Evolutionary conservation across 2,888 invertebrate species (phyloP).

Genomic region (Mythimna albipuncta): DNA sequence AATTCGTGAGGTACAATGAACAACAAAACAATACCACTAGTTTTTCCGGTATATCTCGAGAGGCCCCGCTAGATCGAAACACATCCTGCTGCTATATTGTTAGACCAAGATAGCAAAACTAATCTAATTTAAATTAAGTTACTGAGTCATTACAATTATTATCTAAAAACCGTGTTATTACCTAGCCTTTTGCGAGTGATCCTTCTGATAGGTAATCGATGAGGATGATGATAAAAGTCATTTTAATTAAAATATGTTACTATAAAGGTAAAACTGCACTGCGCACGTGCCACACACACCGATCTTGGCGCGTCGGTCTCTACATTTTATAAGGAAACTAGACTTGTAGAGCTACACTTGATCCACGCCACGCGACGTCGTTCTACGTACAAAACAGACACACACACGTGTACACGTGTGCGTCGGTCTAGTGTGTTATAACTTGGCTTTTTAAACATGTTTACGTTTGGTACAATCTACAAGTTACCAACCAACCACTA

Average conservation of each 20-base stretch:
- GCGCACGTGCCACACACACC: too few relatives aligned
- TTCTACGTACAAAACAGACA: too few relatives aligned
- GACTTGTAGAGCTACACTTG: too few relatives aligned
- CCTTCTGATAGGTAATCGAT: constrained; percentile 13
- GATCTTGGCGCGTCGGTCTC: too few relatives aligned
- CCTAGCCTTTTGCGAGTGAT: constrained; percentile 1
- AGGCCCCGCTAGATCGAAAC: too few relatives aligned
- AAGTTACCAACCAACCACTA: constrained; percentile 24
- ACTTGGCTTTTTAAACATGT: constrained; percentile 22
- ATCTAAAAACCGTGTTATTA: constrained; percentile 1
- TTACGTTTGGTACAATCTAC: constrained; percentile 48
- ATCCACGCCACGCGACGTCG: too few relatives aligned
- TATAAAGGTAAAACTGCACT: neutral
- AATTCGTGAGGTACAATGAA: too few relatives aligned
- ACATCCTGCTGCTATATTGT: neutral
- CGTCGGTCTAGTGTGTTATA: neutral
- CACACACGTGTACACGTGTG: too few relatives aligned
- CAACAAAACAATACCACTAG: too few relatives aligned
- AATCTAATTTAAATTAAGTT: constrained; percentile 6
- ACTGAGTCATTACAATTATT: neutral
- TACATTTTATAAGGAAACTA: too few relatives aligned
- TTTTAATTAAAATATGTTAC: neutral
- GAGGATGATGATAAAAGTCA: constrained; percentile 22
- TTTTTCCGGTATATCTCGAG: too few relatives aligned
- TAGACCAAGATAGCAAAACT: neutral